Percentiles rank a stretch among this genome's conserved stretches.
Evolutionary conservation across 2,797 vertebrate species (phyloP).

Genomic region (Pseudochromis fuscus): DNA sequence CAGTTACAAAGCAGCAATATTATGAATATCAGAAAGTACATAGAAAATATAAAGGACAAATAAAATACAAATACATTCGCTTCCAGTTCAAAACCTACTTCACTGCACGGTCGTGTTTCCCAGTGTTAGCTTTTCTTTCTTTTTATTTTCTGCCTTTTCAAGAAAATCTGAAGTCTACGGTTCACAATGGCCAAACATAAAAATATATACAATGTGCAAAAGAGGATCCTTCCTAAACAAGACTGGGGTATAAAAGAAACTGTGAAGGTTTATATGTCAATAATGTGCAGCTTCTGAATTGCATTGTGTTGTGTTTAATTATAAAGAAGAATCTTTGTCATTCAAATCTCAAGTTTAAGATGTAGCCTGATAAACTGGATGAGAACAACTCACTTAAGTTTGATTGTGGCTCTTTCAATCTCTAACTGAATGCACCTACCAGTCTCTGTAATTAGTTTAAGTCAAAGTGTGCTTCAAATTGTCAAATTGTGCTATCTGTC

Average conservation of each 20-base stretch:
- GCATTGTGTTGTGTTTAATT: not conserved
- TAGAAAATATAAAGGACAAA: constrained; percentile 52
- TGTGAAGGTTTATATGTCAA: not conserved
- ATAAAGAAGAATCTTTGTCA: not conserved
- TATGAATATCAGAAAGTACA: constrained; percentile 45
- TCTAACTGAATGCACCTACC: not conserved
- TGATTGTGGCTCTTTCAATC: not conserved
- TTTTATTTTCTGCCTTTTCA: constrained; percentile 8
- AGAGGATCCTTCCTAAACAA: no score
- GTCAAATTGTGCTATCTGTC: no score
- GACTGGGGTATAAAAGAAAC: not conserved
- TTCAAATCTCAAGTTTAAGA: not conserved
- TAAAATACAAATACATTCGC: constrained; percentile 39
- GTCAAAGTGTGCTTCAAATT: constrained; percentile 4
- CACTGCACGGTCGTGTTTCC: constrained; percentile 30
- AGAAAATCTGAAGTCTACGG: constrained; percentile 32
- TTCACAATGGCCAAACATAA: constrained; percentile 36
- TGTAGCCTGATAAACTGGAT: constrained; percentile 3
- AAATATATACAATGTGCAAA: constrained; percentile 73
- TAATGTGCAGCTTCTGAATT: constrained; percentile 1
- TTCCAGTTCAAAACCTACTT: constrained; percentile 53
- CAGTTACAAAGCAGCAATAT: constrained; percentile 41
- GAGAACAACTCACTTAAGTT: no score
- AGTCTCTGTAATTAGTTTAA: not conserved
- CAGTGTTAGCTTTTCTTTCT: constrained; percentile 65